Evolutionary conservation across 2,888 invertebrate species (phyloP), one percentile per base, ranked within the genome.

Genomic region (Reticulitermes lucifugus): DNA sequence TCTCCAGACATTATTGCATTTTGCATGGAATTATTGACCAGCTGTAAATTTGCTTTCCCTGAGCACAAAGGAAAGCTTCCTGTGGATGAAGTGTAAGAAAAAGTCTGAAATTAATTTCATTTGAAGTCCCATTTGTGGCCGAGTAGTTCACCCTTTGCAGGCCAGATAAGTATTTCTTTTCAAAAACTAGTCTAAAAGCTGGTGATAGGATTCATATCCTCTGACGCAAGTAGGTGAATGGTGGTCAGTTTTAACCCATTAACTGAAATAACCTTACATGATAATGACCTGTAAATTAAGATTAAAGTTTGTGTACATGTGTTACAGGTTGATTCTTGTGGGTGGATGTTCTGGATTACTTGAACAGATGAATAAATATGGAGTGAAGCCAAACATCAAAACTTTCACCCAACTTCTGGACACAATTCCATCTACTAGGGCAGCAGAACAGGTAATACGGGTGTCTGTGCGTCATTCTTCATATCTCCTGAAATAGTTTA

Each of bases 341-440:
- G 98, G 98, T 29, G 98, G 98, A 0, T 91, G 94, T 70, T 92
- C 93, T 0, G 96, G 95, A n/a, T 94, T 97, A 88, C 89, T 98
- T 1, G 91, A 93, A 82, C 93, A 94, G 89, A 97, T 98, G 97
- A 90, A 93, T 86, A 89, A 90, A 0, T 92, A 94, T 88, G 91
- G 92, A 14, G 93, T 96, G 0, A 91, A 91, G 25, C 98, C 98
- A 2, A 93, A 96, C 90, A 93, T 96, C 22, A 96, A 96, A 91
- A 96, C 96, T 14, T 94, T 96, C 88, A 95, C 96, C 10, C 93
- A 95, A 89, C 92, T 98, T 88, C 89, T 98, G 73, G 94, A 95
- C 88, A 91, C 95, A 83, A 91, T 96, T 86, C 96, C 97, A 5
- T 91, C 93, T 43, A 94, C 93, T 25, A 89, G 90, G 86, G 92